Conservation (phyloP, 2,888 invertebrate species). For the Drosophila paramelanica region DNA sequence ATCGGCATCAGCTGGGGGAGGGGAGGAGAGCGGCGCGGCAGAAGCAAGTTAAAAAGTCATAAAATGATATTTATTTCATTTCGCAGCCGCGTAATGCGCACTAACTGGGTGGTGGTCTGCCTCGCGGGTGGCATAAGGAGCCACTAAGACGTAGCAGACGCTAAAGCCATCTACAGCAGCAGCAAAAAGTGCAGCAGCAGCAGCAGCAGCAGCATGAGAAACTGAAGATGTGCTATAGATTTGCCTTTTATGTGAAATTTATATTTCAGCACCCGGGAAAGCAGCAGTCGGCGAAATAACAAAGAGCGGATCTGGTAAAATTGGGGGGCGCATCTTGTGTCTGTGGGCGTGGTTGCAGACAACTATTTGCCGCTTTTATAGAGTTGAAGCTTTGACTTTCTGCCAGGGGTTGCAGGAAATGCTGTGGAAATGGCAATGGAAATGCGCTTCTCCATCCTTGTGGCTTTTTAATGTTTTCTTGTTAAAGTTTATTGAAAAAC, state of each 20-base stretch:
- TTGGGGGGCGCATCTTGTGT: slow-evolving; percentile 12
- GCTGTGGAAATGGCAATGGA: slow-evolving; percentile 63
- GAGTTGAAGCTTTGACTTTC: slow-evolving; percentile 73
- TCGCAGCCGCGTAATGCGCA: slow-evolving; percentile 68
- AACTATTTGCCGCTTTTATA: slow-evolving; percentile 76
- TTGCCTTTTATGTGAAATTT: slow-evolving; percentile 79
- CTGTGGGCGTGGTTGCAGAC: slow-evolving; percentile 39
- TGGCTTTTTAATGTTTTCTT: slow-evolving; percentile 82
- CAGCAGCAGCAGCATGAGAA: slow-evolving; percentile 11
- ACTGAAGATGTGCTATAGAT: slow-evolving; percentile 68
- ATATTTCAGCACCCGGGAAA: slow-evolving; percentile 55
- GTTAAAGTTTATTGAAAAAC: slow-evolving; percentile 81
- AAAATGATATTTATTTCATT: slow-evolving; percentile 79
- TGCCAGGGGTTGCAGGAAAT: slow-evolving; percentile 13
- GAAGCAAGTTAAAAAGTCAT: slow-evolving; percentile 78
- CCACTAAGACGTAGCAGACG: slow-evolving; percentile 35
- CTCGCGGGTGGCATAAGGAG: slow-evolving; percentile 70
- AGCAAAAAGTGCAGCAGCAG: slow-evolving; percentile 10
- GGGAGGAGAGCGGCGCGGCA: slow-evolving; percentile 19
- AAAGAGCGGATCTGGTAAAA: slow-evolving; percentile 39
- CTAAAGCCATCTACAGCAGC: slow-evolving; percentile 19
- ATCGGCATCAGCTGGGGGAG: slow-evolving; percentile 23
- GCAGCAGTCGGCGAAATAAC: slow-evolving; percentile 44
- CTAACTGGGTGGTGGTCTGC: slow-evolving; percentile 45
- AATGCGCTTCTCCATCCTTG: slow-evolving; percentile 65